Base-by-base conservation (phyloP, 53 echinoderm and acorn worm genomes). In the Patiria pectinifera region DNA sequence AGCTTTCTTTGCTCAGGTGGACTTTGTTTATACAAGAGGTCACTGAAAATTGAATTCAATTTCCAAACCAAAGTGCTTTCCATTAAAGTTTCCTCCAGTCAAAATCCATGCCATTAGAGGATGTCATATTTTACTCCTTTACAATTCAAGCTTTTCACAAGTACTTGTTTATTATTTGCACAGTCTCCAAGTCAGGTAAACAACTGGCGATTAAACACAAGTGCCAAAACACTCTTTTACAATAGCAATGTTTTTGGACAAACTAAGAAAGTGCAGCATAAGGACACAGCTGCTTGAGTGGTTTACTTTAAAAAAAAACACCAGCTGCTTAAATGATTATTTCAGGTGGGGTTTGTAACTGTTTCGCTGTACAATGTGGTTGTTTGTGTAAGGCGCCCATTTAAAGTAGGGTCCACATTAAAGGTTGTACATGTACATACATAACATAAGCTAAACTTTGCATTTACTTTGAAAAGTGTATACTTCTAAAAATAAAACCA, bases 241-340 rank as follows among this genome's bases (percentile, higher is more conserved):
- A 79, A 45, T 5, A 45, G 48, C 13, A 46, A 79, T 9, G 66
- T 66, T 79, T 35, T 14, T 3, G 19, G 48, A 45, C 15, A 45
- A 79, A 45, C 26, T 76, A 11, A 79, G 47, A 5, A 79, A 79
- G 45, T 46, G 26, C 44, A 76, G 23, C 45, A 15, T 16, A 47
- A 79, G 16, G 19, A 12, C 45, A 79, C 59, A 59, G 60, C 60
- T 66, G 66, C 15, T 66, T 14, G 10, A 13, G 66, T 66, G 66
- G 66, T 66, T 66, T 7, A 6, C 3, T 11, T 6, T 53, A 82
- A 22, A 3, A 59, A 21, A 14, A 6, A 58, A n/a, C 6, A 11
- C 62, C 10, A 21, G 16, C 4, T 22, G n/a, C n/a, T 6, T 83
- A 53, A 53, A 58, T 87, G 53, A 82, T 83, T 85, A 98, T 96